These are phyloP conservation scores for Apoda limacodes DNA, from an alignment of 2,888 invertebrate genomes.

Conservation along the genomic window DNA sequence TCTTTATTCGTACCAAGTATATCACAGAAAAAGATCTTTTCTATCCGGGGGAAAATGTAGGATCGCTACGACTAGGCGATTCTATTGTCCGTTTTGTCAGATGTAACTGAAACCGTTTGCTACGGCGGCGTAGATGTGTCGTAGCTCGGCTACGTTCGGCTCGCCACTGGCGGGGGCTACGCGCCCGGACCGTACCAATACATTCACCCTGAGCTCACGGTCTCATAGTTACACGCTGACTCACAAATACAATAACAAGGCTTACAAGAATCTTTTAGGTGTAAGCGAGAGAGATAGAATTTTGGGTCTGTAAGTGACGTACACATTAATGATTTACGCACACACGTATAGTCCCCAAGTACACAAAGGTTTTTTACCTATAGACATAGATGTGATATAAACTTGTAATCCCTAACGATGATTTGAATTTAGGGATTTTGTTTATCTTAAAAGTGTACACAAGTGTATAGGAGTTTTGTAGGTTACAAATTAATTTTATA, in stretches of 20 bases:
- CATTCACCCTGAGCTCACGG: slow-evolving; percentile 35
- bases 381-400: slow-evolving; percentile 57
- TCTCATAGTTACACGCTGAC: slow-evolving; percentile 29
- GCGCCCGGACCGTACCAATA: slow-evolving; percentile 58
- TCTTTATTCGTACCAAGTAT: too few relatives aligned
- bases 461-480: background rate
- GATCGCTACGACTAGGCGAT: background rate
- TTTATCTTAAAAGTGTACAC: slow-evolving; percentile 32
- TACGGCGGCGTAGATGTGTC: slow-evolving; percentile 54
- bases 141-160: slow-evolving; percentile 51
- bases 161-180: slow-evolving; percentile 65
- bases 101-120: slow-evolving; percentile 25
- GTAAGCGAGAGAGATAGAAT: slow-evolving; percentile 59
- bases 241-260: slow-evolving; percentile 35
- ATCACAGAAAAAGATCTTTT: too few relatives aligned
- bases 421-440: slow-evolving; percentile 60
- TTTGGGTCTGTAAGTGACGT: slow-evolving; percentile 60
- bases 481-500: too few relatives aligned
- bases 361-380: slow-evolving; percentile 38
- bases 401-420: slow-evolving; percentile 65
- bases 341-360: slow-evolving; percentile 32
- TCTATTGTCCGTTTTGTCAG: slow-evolving; percentile 43
- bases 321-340: slow-evolving; percentile 55
- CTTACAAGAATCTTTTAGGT: slow-evolving; percentile 44
- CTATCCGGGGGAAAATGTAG: too few relatives aligned